These are phyloP conservation scores for Syngnathus typhle DNA, from an alignment of 2,113 vertebrate species.

Conservation along the genomic window DNA sequence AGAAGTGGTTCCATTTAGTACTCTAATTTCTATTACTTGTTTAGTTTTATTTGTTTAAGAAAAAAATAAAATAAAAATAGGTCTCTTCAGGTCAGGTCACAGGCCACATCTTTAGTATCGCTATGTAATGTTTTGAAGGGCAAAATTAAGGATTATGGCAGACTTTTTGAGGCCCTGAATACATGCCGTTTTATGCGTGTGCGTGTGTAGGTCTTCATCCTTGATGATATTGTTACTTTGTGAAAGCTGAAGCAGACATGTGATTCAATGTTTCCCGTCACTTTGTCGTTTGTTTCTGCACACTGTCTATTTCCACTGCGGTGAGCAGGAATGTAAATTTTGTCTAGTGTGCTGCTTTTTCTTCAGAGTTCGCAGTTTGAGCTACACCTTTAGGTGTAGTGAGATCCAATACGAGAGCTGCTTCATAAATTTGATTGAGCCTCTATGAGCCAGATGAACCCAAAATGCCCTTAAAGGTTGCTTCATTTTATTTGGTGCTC, in stretches of 20 bases:
- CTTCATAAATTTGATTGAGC: background rate
- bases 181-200: background rate
- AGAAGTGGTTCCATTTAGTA: too few relatives aligned
- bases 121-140: background rate
- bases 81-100: too few relatives aligned
- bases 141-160: background rate
- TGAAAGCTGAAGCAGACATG: constrained; percentile 1
- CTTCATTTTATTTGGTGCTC: background rate
- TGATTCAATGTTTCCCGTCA: background rate
- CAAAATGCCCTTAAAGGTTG: background rate
- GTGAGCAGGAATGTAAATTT: background rate
- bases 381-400: background rate
- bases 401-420: background rate
- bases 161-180: background rate
- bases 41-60: too few relatives aligned
- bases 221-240: background rate
- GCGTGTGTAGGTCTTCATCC: background rate
- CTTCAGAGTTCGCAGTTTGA: background rate
- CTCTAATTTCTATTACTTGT: too few relatives aligned
- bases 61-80: too few relatives aligned
- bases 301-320: background rate
- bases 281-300: constrained; percentile 8
- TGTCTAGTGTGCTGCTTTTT: background rate
- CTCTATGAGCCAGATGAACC: background rate
- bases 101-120: too few relatives aligned